Base-by-base conservation (phyloP, 2,888 invertebrate species). In the Phytoseiulus persimilis region DNA sequence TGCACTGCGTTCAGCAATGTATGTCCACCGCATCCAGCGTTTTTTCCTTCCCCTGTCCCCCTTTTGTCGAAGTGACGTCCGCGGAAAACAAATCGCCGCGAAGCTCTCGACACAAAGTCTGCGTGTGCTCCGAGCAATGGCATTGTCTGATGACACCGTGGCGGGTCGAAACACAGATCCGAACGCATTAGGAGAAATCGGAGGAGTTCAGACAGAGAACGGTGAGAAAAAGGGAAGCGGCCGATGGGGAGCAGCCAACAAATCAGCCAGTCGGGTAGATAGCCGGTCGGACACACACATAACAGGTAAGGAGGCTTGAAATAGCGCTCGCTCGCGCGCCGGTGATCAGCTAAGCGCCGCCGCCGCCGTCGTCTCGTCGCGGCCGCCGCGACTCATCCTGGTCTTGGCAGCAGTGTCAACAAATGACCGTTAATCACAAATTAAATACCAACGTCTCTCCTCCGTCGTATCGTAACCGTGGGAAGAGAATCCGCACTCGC, bases 371-470 rank as follows among this genome's bases (percentile, higher is more conserved):
- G 5, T 39, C 9, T 39, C 39, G 39, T 65, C 5, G 65, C 65
- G 65, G 65, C 65, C 65, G 65, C 65, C 65, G 5, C 65, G 65
- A 14, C 65, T 6, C 65, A 65, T 65, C 65, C 28, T 45, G 33
- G 33, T 87, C 32, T 87, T 6, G 87, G 32, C 32, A 32, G 87
- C 45, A 9, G 87, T 39, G 33, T 87, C 87, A 87, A 33, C 87
- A 87, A 83, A 32, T 87, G n/a, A 87, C 32, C 33, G 32, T 45
- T 87, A 87, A 87, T 87, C 87, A 87, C 33, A 87, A 32, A 87
- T 87, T 87, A 87, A 87, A 33, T 45, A 87, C 87, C 87, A 23
- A 32, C 32, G 5, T 65, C 28, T 65, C 65, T 65, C 65, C 65
- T 65, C 18, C 65, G 18, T 28, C 28, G 23, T 65, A 65, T 65